phyloP scores from a whole-genome alignment of 2,888 invertebrate species.

The Drosophila demipolita region DNA sequence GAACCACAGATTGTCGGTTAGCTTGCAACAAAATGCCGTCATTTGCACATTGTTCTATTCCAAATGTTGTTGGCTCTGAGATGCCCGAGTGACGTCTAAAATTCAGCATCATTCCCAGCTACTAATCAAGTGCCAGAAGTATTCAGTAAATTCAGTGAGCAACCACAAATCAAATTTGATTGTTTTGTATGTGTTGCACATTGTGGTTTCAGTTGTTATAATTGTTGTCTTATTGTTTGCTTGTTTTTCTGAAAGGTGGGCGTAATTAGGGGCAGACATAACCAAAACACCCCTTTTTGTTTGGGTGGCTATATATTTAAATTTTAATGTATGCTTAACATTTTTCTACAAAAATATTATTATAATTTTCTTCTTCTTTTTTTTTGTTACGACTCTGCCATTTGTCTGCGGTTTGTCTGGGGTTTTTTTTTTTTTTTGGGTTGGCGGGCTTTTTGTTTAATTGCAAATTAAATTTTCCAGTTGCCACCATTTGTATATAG shows the following conservation, averaged over 20 bases:
- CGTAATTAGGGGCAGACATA: slow-evolving; percentile 40
- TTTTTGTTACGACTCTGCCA: slow-evolving; percentile 17
- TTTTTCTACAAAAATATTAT: slow-evolving; percentile 21
- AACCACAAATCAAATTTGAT: slow-evolving; percentile 53
- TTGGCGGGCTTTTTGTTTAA: slow-evolving; percentile 55
- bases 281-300: neutral
- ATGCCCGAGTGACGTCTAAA: slow-evolving; percentile 5
- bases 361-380: neutral
- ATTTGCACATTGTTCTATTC: neutral
- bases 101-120: slow-evolving; percentile 29
- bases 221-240: neutral
- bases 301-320: slow-evolving; percentile 34
- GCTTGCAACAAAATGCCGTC: slow-evolving; percentile 22
- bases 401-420: slow-evolving; percentile 60
- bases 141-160: slow-evolving; percentile 26
- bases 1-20: slow-evolving; percentile 43
- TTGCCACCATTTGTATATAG: slow-evolving; percentile 52
- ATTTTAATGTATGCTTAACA: slow-evolving; percentile 52
- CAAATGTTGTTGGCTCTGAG: neutral
- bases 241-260: neutral
- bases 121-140: slow-evolving; percentile 57
- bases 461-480: slow-evolving; percentile 59
- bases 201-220: slow-evolving; percentile 3
- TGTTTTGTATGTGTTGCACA: slow-evolving; percentile 28
- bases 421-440: slow-evolving; percentile 16